Percentiles rank a stretch among this genome's conserved stretches.
phyloP scores from a whole-genome alignment of 2,797 vertebrate genomes.

The Coilia nasus region DNA sequence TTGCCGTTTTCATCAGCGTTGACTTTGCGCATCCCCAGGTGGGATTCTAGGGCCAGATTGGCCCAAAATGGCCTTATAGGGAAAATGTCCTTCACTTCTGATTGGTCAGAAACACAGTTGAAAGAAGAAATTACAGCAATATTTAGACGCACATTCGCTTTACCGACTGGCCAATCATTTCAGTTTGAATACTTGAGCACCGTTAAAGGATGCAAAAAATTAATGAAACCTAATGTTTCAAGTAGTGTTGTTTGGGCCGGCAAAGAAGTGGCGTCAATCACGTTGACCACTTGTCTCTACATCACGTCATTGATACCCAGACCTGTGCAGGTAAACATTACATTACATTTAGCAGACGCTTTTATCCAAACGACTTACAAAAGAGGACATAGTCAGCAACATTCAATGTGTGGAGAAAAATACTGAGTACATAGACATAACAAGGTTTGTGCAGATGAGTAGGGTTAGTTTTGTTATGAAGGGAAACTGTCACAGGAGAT shows the following conservation, averaged over 20 bases:
- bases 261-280: not conserved
- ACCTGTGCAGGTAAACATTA: constrained; percentile 14
- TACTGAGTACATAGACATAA: too few relatives aligned
- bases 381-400: too few relatives aligned
- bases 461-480: too few relatives aligned
- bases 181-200: not conserved
- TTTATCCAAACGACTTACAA: too few relatives aligned
- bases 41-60: not conserved
- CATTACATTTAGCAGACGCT: not conserved
- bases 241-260: not conserved
- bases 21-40: not conserved
- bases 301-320: not conserved
- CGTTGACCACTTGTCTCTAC: not conserved
- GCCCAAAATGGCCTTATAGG: not conserved
- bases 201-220: not conserved
- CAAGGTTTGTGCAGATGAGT: too few relatives aligned
- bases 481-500: too few relatives aligned
- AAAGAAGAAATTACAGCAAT: not conserved
- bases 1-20: not conserved
- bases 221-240: constrained; percentile 5
- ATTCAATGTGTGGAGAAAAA: too few relatives aligned
- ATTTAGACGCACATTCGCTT: not conserved
- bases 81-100: not conserved
- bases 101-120: not conserved
- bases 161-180: not conserved